A percentile compares a stretch with the other conserved stretches of the same genome.
These are phyloP conservation scores for Platyscapa corneri DNA, from an alignment of 1,140 invertebrate species.

Conservation along the genomic window DNA sequence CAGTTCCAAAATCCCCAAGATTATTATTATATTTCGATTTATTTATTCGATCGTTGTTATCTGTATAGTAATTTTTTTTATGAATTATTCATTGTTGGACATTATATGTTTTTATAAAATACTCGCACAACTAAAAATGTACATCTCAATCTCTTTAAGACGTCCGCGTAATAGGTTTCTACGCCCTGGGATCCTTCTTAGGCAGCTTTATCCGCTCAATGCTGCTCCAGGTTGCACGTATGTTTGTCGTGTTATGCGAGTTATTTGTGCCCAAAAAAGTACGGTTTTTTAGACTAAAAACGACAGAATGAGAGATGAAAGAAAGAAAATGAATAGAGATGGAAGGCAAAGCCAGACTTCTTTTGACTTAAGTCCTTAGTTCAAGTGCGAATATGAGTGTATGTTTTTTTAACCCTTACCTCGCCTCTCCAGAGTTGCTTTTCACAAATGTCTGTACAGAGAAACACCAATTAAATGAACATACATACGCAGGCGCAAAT, in stretches of 20 bases:
- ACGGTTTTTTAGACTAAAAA: not conserved
- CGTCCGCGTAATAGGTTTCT: not conserved
- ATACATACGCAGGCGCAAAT: not conserved
- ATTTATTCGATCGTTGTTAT: too few species aligned
- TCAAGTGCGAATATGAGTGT: not conserved
- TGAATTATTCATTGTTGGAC: too few species aligned
- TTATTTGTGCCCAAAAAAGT: not conserved
- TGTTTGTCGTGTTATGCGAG: not conserved
- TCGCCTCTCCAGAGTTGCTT: not conserved
- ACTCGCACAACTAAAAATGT: not conserved
- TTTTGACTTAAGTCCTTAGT: not conserved
- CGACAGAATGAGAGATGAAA: too few species aligned
- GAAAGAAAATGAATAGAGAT: not conserved
- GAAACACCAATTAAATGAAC: not conserved
- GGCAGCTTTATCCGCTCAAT: not conserved
- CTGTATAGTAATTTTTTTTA: too few species aligned
- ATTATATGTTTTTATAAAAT: not conserved
- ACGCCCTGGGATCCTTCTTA: not conserved
- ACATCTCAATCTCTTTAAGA: not conserved
- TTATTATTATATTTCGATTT: too few species aligned
- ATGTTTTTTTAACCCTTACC: not conserved
- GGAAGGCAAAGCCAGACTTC: not conserved
- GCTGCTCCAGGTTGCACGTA: not conserved
- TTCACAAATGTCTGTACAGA: not conserved
- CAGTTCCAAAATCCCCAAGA: too few species aligned